Percentiles rank a stretch among this genome's conserved stretches.
Evolutionary conservation across 2,113 vertebrate species (phyloP).

Genomic region (Callopanchax toddi): DNA sequence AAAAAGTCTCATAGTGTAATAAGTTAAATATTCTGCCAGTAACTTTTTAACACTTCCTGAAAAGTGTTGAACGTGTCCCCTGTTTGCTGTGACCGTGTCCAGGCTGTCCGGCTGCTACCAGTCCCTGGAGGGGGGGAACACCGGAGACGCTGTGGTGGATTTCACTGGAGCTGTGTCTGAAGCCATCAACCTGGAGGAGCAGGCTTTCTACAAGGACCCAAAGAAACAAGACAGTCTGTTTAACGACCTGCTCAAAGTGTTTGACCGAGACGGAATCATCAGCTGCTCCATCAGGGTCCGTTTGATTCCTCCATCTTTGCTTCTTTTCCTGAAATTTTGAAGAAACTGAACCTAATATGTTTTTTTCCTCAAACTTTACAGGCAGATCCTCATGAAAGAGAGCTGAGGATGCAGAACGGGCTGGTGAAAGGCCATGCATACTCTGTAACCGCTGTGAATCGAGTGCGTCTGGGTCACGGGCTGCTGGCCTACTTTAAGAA

Average conservation of each 20-base stretch:
- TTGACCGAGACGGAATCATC: constrained; percentile 87
- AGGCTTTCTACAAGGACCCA: constrained; percentile 78
- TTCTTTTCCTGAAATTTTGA: background rate
- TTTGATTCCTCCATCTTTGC: background rate
- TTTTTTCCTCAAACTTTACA: constrained; percentile 39
- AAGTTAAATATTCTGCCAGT: no score
- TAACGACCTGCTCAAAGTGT: constrained; percentile 86
- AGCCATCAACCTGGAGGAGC: constrained; percentile 82
- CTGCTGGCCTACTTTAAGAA: constrained; percentile 81
- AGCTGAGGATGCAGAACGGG: constrained; percentile 80
- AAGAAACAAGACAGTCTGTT: constrained; percentile 86
- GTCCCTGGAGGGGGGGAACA: constrained; percentile 90
- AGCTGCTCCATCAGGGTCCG: constrained; percentile 85
- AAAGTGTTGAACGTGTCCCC: no score
- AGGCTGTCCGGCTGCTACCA: constrained; percentile 93
- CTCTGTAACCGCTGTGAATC: constrained; percentile 87
- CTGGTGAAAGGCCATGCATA: constrained; percentile 90
- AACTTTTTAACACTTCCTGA: no score
- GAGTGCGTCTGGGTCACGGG: constrained; percentile 83
- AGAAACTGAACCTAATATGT: background rate
- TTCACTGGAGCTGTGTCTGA: constrained; percentile 93
- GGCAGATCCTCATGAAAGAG: constrained; percentile 73
- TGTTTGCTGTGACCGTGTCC: background rate
- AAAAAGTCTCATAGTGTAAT: no score
- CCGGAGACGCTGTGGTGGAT: constrained; percentile 93